Conservation (phyloP, 1,140 invertebrate species). For the Lepidurus packardi region DNA sequence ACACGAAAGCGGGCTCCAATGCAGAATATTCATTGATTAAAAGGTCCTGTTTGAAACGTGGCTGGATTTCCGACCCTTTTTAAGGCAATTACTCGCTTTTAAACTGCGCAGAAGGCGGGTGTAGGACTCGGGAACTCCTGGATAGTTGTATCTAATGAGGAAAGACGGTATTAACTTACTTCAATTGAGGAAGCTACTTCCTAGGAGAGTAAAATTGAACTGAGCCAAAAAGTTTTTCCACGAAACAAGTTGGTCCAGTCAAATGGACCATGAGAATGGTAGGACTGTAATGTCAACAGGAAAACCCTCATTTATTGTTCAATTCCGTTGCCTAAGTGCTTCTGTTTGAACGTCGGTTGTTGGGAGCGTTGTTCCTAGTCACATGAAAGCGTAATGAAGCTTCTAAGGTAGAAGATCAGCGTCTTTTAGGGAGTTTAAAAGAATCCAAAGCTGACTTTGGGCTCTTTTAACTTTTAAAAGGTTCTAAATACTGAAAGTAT, state of each 20-base stretch:
- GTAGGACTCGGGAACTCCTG: no score
- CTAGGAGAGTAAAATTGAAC: neutral
- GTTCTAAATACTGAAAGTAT: no score
- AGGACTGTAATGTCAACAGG: neutral
- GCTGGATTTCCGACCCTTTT: no score
- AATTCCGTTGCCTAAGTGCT: neutral
- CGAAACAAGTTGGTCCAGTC: neutral
- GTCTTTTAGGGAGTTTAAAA: no score
- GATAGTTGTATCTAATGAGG: neutral
- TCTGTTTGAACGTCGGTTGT: neutral
- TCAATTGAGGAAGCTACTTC: constrained; percentile 7
- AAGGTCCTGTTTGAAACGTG: neutral
- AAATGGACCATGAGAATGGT: neutral
- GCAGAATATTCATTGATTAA: neutral
- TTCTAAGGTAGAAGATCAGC: neutral
- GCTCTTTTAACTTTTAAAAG: no score
- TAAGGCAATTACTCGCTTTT: no score
- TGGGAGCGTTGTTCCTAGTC: neutral
- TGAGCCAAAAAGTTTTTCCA: neutral
- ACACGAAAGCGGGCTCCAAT: no score
- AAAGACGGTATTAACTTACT: constrained; percentile 11
- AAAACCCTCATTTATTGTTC: neutral
- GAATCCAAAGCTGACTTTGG: no score
- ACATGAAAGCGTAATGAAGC: neutral
- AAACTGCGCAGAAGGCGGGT: no score